Conservation (phyloP, 2,888 invertebrate species). For the Ceraclea dissimilis region DNA sequence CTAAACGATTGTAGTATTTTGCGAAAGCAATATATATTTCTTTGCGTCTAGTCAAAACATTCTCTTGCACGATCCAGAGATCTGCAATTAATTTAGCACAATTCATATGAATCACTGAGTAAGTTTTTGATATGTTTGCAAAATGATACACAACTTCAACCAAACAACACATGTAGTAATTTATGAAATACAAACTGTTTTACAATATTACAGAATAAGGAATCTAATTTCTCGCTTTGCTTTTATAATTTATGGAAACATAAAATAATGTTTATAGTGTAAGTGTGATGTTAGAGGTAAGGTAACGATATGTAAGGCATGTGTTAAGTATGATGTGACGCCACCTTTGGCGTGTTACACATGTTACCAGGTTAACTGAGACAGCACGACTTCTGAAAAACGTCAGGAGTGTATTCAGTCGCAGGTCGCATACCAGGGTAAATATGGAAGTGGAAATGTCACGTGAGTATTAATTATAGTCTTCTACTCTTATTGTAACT, state of each 20-base stretch:
- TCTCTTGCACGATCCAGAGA: no score
- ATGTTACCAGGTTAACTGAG: slow-evolving; percentile 83
- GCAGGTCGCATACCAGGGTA: slow-evolving; percentile 70
- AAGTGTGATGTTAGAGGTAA: neutral
- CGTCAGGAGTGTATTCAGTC: slow-evolving; percentile 86
- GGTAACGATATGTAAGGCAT: slow-evolving; percentile 11
- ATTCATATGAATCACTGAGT: no score
- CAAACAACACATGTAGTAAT: no score
- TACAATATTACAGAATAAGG: no score
- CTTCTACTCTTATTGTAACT: neutral
- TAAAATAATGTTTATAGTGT: no score
- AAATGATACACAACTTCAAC: neutral
- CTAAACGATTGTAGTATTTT: no score
- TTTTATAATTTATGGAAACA: no score
- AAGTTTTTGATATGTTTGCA: neutral
- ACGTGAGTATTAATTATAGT: slow-evolving; percentile 63
- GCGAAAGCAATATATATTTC: no score
- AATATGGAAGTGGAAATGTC: slow-evolving; percentile 85
- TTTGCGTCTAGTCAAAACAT: no score
- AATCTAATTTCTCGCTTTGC: no score
- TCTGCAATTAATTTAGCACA: no score
- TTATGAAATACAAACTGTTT: no score
- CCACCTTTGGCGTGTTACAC: slow-evolving; percentile 12
- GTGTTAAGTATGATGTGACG: slow-evolving; percentile 25
- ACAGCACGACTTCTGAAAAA: slow-evolving; percentile 92